Conservation (phyloP, 1,140 invertebrate species). For the Mylabris phalerata region DNA sequence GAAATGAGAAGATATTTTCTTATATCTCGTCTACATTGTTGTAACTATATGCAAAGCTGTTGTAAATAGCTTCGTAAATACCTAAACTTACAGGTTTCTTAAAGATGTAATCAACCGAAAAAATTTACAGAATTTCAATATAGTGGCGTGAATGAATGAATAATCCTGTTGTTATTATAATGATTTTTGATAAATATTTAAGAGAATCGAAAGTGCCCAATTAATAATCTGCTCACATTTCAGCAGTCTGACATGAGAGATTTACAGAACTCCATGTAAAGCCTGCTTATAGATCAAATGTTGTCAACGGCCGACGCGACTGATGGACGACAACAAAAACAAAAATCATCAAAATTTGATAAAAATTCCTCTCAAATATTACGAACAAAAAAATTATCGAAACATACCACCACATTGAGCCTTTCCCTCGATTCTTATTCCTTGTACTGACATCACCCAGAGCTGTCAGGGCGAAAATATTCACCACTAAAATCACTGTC, state of each 20-base stretch:
- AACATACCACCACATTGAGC: constrained; percentile 53
- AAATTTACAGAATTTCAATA: no score
- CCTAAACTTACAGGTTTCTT: background rate
- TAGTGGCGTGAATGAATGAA: no score
- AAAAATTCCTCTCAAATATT: background rate
- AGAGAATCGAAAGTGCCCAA: constrained; percentile 1
- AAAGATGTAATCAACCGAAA: no score
- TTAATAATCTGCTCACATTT: constrained; percentile 9
- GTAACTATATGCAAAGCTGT: constrained; percentile 9
- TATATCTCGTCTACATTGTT: constrained; percentile 5
- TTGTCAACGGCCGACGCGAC: constrained; percentile 7
- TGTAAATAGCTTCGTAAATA: constrained; percentile 10
- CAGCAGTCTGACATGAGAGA: constrained; percentile 1
- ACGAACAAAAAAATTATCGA: background rate
- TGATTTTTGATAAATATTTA: background rate
- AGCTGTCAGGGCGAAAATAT: constrained; percentile 16
- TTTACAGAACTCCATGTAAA: constrained; percentile 16
- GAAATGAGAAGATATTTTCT: constrained; percentile 5
- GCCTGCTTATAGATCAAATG: constrained; percentile 6
- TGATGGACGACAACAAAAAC: constrained; percentile 4
- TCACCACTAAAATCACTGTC: constrained; percentile 25
- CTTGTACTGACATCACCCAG: constrained; percentile 31
- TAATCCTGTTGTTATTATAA: no score
- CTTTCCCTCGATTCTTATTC: constrained; percentile 48
- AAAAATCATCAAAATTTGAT: constrained; percentile 1